These are phyloP conservation scores for Pheucticus melanocephalus DNA, from an alignment of 2,113 vertebrate genomes.

Conservation along the genomic window DNA sequence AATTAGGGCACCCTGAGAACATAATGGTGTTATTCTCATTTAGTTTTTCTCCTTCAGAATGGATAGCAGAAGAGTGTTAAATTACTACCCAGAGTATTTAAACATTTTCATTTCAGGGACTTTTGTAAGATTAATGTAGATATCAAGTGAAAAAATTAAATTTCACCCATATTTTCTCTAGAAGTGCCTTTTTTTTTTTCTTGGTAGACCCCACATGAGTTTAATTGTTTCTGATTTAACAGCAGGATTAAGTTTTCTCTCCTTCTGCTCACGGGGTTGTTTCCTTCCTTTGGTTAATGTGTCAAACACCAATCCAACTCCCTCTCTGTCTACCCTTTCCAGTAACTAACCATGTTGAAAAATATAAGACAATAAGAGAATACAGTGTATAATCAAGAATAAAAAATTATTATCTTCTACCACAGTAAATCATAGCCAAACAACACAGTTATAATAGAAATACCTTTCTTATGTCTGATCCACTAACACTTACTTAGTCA, in stretches of 20 bases:
- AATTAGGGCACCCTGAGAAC: not conserved
- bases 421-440: constrained; percentile 58
- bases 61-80: not conserved
- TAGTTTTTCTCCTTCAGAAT: not conserved
- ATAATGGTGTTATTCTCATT: not conserved
- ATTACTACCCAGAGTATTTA: not conserved
- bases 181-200: not conserved
- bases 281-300: constrained; percentile 1
- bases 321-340: not conserved
- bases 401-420: constrained; percentile 53
- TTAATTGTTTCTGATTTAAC: constrained; percentile 16
- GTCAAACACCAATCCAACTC: not conserved
- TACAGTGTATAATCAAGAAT: constrained; percentile 41
- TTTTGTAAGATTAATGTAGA: not conserved
- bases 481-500: constrained; percentile 69
- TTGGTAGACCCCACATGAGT: not conserved
- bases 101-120: not conserved
- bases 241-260: constrained; percentile 6
- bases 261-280: not conserved
- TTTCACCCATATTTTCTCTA: constrained; percentile 2
- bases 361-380: constrained; percentile 23
- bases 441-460: constrained; percentile 66
- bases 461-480: constrained; percentile 66
- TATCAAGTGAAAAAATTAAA: not conserved
- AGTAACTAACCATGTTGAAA: constrained; percentile 23